Base-by-base conservation (phyloP, 1,140 invertebrate species). In the Centruroides sculpturatus region DNA sequence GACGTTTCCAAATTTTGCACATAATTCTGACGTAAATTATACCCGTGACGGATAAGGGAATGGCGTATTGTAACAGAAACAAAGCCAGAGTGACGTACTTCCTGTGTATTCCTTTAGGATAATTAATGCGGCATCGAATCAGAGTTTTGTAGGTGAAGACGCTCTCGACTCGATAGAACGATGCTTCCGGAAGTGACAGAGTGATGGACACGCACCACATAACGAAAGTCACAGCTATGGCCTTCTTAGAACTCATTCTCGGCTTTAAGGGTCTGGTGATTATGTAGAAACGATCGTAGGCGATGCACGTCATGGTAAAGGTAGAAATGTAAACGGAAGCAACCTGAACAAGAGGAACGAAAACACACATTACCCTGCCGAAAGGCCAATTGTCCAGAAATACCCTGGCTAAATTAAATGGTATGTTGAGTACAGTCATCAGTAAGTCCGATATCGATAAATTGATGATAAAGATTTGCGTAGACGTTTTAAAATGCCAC, bases 381-480 rank as follows among this genome's bases (percentile, higher is more conserved):
- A 79, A 77, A 3, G 72, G 71, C 78, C 78, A 78, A 50, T 76
- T 71, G 11, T 67, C 66, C 36, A 69, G 41, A 10, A 72, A 65
- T 0, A 70, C 66, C 11, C 72, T 65, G 4, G 67, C 68, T 8
- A 72, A 65, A 61, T 70, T 74, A 66, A 90, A 90, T 3, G 89
- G 89, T n/a, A 92, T 82, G 69, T 88, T 91, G 62, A 92, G 83
- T 3, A 90, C 65, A 0, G 87, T 84, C 81, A 92, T 89, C 41
- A 90, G 72, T 23, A 93, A 82, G 71, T 93, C 89, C 34, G 87
- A 86, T 8, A 91, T 74, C 0, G 89, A 86, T 58, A 93, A 73
- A 72, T 92, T 92, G 64, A 83, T 82, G 63, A 92, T 91, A 70
- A 91, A 89, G 69, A 85, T 87, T 69, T 92, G 92, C 3, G 88